Evolutionary conservation across 2,888 invertebrate genomes (phyloP).

Genomic region (Agrotis puta): DNA sequence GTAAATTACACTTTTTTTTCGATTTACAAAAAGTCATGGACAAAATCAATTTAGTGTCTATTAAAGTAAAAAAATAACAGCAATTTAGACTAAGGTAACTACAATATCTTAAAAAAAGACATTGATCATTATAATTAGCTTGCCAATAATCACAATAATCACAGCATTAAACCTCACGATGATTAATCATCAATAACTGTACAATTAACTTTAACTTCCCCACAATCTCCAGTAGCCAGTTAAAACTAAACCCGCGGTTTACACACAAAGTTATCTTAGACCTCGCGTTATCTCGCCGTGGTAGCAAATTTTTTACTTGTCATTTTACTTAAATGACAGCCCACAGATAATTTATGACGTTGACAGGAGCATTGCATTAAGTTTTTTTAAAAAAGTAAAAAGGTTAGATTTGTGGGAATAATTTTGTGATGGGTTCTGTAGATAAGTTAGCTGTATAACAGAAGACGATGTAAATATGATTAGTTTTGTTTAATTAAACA

Average conservation of each 20-base stretch:
- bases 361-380: conserved; percentile 88
- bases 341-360: conserved; percentile 81
- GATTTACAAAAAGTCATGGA: no score
- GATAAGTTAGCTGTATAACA: not conserved
- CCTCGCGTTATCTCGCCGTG: conserved; percentile 45
- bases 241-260: conserved; percentile 40
- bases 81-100: not conserved
- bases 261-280: conserved; percentile 59
- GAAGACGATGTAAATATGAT: no score
- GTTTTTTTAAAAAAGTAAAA: conserved; percentile 53
- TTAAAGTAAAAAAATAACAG: no score
- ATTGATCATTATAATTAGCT: not conserved
- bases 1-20: no score
- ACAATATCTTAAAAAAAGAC: not conserved
- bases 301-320: conserved; percentile 77
- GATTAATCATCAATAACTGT: conserved; percentile 26
- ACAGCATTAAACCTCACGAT: not conserved
- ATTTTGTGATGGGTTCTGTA: conserved; percentile 50
- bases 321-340: conserved; percentile 68
- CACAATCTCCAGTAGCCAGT: conserved; percentile 27
- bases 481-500: no score
- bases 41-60: no score
- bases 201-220: not conserved
- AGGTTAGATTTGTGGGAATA: conserved; percentile 22
- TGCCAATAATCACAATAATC: not conserved